These are phyloP conservation scores for Hirtodrosophila cameraria DNA, from an alignment of 2,888 invertebrate species.

Conservation along the genomic window DNA sequence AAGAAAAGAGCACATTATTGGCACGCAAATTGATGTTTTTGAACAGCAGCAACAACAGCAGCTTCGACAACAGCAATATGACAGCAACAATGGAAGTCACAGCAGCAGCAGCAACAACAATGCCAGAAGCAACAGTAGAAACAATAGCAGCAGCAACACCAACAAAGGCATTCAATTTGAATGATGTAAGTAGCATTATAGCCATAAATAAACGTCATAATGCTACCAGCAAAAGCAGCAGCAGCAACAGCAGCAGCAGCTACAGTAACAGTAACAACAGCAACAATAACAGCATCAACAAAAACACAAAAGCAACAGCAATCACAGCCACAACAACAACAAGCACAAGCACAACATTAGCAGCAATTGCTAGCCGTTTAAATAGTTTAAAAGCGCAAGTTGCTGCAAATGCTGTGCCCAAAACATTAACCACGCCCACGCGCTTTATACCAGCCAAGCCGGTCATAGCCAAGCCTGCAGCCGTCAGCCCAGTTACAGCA, in stretches of 20 bases:
- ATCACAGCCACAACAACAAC: constrained; percentile 19
- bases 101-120: constrained; percentile 32
- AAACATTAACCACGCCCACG: constrained; percentile 70
- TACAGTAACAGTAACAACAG: constrained; percentile 24
- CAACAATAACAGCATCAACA: constrained; percentile 24
- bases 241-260: constrained; percentile 22
- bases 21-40: constrained; percentile 39
- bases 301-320: too few relatives aligned
- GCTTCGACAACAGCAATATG: constrained; percentile 26
- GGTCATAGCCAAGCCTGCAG: constrained; percentile 49
- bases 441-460: constrained; percentile 70
- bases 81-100: constrained; percentile 17
- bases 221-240: constrained; percentile 61
- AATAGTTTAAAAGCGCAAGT: constrained; percentile 37
- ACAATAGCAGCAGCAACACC: constrained; percentile 18
- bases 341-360: constrained; percentile 21
- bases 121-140: constrained; percentile 22
- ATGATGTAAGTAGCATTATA: constrained; percentile 74
- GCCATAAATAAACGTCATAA: constrained; percentile 61
- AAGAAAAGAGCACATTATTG: constrained; percentile 34
- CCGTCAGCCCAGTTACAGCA: constrained; percentile 26
- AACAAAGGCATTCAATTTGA: constrained; percentile 67
- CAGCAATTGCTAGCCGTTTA: constrained; percentile 43
- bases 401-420: constrained; percentile 49
- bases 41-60: constrained; percentile 29